Base-by-base conservation (phyloP, 2,888 invertebrate species). In the Lasioglossum marginatum region DNA sequence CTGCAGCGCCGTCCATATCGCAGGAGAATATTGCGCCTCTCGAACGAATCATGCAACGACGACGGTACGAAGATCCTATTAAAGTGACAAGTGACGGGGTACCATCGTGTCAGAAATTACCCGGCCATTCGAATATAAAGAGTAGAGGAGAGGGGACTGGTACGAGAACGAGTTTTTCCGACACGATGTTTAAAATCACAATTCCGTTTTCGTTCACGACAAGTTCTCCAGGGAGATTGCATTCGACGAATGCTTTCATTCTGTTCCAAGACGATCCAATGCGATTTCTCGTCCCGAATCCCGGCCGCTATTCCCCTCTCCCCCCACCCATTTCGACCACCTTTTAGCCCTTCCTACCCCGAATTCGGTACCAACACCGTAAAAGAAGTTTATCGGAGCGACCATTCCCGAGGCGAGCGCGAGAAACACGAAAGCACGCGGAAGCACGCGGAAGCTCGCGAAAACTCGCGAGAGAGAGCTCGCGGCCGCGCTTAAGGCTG, bases 101-200 rank as follows among this genome's bases (percentile, higher is more conserved):
- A 63, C n/a, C n/a, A 3, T 27, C 43, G 8, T 23, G 63, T 27
- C n/a, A 37, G 45, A 72, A 81, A 77, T 66, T 75, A 74, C 68
- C 16, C n/a, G 77, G 73, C 57, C 60, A 31, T 68, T 83, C 66
- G 68, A 68, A 77, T 73, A 72, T 75, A 63, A 71, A 63, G 63
- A n/a, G 37, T 5, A 8, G 52, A n/a, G 52, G 23, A 10, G 23
- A 6, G 23, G 6, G 52, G 52, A 52, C 10, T 52, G 52, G n/a
- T 52, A 12, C 43, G 34, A 27, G 14, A 57, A 27, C 12, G 75
- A 66, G 63, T 45, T 71, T 72, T 76, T 52, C 14, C 83, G 73
- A 79, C 84, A 63, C 72, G 85, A 83, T 85, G 85, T 83, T 85
- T 85, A 85, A 86, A 85, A 82, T 86, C 86, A 86, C 85, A 85